A percentile compares a stretch with the other conserved stretches of the same genome.
phyloP scores from a whole-genome alignment of 2,888 invertebrate species.

The Phortica okadai region DNA sequence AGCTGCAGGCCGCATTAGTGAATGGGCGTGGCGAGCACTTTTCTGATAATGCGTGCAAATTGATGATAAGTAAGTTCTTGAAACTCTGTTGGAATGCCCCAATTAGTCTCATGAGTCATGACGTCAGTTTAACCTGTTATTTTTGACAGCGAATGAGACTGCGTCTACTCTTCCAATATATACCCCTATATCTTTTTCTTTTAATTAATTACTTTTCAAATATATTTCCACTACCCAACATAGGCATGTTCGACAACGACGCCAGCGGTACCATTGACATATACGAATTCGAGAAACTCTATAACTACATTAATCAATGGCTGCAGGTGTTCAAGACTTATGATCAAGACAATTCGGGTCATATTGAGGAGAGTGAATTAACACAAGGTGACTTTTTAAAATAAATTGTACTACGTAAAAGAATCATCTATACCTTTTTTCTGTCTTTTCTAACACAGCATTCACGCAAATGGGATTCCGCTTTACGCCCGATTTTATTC shows the following conservation, averaged over 20 bases:
- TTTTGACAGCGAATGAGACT: constrained; percentile 25
- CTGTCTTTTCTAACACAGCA: constrained; percentile 77
- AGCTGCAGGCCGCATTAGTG: constrained; percentile 87
- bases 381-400: constrained; percentile 79
- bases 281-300: constrained; percentile 90
- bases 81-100: not conserved
- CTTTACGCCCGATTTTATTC: constrained; percentile 87
- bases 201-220: no score
- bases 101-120: constrained; percentile 23
- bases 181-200: no score
- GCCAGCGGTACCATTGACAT: constrained; percentile 89
- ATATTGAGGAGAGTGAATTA: constrained; percentile 88
- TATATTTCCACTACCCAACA: not conserved
- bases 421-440: not conserved
- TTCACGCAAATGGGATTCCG: constrained; percentile 92
- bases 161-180: not conserved
- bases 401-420: not conserved
- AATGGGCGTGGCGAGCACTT: constrained; percentile 87
- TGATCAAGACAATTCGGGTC: constrained; percentile 90
- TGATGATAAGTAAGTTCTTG: constrained; percentile 83
- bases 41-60: constrained; percentile 87
- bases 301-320: constrained; percentile 93
- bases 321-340: constrained; percentile 88
- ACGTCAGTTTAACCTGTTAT: constrained; percentile 19
- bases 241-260: constrained; percentile 93